Evolutionary conservation across 2,113 vertebrate genomes (phyloP).

Genomic region (Hipposideros armiger): DNA sequence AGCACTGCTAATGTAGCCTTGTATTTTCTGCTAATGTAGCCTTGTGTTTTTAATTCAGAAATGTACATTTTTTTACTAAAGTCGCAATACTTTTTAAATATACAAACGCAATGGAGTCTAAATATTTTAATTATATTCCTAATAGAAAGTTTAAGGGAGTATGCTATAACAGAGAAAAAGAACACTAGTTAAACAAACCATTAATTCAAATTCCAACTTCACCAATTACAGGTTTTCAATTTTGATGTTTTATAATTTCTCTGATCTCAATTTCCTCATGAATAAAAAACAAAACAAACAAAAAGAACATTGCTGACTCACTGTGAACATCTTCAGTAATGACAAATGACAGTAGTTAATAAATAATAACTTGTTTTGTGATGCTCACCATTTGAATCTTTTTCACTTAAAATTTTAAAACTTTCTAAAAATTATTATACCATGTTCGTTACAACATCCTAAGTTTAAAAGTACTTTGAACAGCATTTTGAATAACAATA

Average conservation of each 20-base stretch:
- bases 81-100: background rate
- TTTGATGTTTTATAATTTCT: background rate
- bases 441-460: background rate
- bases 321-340: conserved; percentile 38
- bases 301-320: background rate
- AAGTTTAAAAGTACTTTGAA: conserved; percentile 44
- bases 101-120: conserved; percentile 28
- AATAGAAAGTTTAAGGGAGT: background rate
- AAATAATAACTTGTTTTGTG: background rate
- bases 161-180: background rate
- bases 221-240: background rate
- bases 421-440: conserved; percentile 27
- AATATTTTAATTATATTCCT: conserved; percentile 19
- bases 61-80: background rate
- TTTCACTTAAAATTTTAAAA: conserved; percentile 30
- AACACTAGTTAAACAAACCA: background rate
- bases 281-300: background rate
- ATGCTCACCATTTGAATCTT: background rate
- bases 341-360: background rate
- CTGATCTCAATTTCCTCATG: background rate
- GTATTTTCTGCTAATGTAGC: too few relatives aligned
- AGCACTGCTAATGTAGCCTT: background rate
- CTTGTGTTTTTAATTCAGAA: conserved; percentile 16
- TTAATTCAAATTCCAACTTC: conserved; percentile 48
- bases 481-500: conserved; percentile 8